Percentiles rank a stretch among this genome's conserved stretches.
These are phyloP conservation scores for Trogon surrucura DNA, from an alignment of 2,113 vertebrate genomes.

Conservation along the genomic window DNA sequence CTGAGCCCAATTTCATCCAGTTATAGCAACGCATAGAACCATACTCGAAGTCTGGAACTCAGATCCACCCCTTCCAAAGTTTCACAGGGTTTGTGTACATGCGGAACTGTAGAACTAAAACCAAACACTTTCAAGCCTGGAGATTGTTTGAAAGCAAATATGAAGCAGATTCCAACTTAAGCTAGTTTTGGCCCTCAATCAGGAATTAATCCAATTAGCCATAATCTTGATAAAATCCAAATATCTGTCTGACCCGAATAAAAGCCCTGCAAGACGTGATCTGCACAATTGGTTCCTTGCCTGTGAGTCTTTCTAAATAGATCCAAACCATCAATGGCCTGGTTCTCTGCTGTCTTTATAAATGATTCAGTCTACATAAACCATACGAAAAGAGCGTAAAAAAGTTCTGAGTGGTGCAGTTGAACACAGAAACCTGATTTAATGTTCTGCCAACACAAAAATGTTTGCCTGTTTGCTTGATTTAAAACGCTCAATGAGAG, in stretches of 20 bases:
- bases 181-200: background rate
- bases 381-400: background rate
- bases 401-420: background rate
- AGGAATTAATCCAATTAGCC: conserved; percentile 29
- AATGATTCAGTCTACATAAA: background rate
- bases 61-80: background rate
- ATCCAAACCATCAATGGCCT: background rate
- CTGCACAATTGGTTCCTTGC: background rate
- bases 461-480: background rate
- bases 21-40: background rate
- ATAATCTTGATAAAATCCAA: background rate
- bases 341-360: background rate
- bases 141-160: background rate
- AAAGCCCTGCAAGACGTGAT: background rate
- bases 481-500: background rate
- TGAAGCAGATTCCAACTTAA: background rate
- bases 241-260: background rate
- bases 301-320: background rate
- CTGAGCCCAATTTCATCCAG: background rate
- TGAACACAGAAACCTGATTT: background rate
- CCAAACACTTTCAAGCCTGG: background rate
- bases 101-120: background rate
- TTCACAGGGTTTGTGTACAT: background rate
- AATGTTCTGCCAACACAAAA: background rate
- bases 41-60: background rate